Base-by-base conservation (phyloP, 2,888 invertebrate species). In the Uloborus plumipes region DNA sequence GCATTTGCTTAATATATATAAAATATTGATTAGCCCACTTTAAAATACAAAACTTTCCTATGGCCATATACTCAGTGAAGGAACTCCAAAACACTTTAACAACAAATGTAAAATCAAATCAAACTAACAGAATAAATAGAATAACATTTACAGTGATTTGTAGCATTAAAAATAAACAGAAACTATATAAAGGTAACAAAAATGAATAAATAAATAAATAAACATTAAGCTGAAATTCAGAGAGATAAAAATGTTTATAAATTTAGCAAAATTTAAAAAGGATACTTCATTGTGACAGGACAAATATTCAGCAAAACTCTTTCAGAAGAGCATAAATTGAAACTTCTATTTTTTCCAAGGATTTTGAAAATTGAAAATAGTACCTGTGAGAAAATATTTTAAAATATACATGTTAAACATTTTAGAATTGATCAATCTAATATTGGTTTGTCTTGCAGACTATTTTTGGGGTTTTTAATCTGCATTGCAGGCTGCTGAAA, bases 301-400 rank as follows among this genome's bases (percentile, higher is more conserved):
- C 91, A 91, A 59, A 91, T 90, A 86, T 90, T 90, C 66, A 95
- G 88, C 47, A 94, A 90, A 13, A 94, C 89, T 87, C 93, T 92
- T 86, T 95, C 94, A 85, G 87, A 86, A 47, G 78, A 87, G 86
- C 61, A 75, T 85, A 67, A 87, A 84, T 53, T 83, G 69, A 86
- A 49, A 49, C 88, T 80, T 49, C 66, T 31, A 76, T 64, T 69
- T 76, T 69, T 80, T 14, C 47, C 58, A n/a, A 83, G 61, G 22
- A 51, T 75, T 82, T 82, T 78, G 55, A 66, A 77, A 18, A 84
- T 74, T 16, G 84, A 65, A 82, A 73, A 84, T 31, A 73, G 58
- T 58, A 62, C 79, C 83, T 70, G 59, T 59, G 70, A 76, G 58
- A 16, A 47, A 62, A 50, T 18, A 70, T 55, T 13, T 26, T 53